These are phyloP conservation scores for Cheilosia impressa DNA, from an alignment of 2,888 invertebrate species.

Conservation along the genomic window DNA sequence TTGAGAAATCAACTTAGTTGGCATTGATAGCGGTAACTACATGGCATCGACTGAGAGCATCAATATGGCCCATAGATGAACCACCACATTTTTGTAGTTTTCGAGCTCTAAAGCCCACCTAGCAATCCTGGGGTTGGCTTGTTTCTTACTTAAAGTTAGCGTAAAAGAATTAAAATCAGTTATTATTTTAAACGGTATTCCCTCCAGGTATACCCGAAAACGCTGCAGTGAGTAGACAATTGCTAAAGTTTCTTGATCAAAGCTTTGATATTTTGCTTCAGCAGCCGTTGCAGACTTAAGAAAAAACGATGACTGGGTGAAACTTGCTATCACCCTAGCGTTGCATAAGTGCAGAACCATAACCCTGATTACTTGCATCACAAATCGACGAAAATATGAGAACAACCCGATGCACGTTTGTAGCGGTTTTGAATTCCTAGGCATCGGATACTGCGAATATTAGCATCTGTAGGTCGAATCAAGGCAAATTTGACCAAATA, in stretches of 20 bases:
- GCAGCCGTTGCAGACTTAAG: slow-evolving; percentile 72
- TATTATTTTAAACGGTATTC: slow-evolving; percentile 38
- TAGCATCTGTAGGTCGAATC: no score
- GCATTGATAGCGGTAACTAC: not conserved
- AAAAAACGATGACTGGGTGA: slow-evolving; percentile 49
- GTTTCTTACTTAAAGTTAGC: slow-evolving; percentile 51
- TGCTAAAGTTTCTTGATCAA: slow-evolving; percentile 78
- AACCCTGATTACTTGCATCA: slow-evolving; percentile 75
- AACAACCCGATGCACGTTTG: slow-evolving; percentile 51
- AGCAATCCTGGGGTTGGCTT: slow-evolving; percentile 78
- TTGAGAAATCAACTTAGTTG: slow-evolving; percentile 2
- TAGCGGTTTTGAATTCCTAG: not conserved
- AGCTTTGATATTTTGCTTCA: slow-evolving; percentile 77
- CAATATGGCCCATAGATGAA: slow-evolving; percentile 77
- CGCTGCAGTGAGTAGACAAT: slow-evolving; percentile 76
- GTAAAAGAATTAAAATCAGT: slow-evolving; percentile 19
- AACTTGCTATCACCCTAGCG: slow-evolving; percentile 28
- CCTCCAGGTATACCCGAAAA: slow-evolving; percentile 45
- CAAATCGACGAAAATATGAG: slow-evolving; percentile 61
- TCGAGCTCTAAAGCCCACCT: slow-evolving; percentile 79
- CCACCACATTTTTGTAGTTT: slow-evolving; percentile 79
- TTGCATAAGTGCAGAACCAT: slow-evolving; percentile 23
- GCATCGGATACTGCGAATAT: not conserved
- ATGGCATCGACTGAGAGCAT: slow-evolving; percentile 78
- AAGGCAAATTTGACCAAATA: no score